Conservation (phyloP, 1,140 invertebrate species). For the Pentalonia nigronervosa region DNA sequence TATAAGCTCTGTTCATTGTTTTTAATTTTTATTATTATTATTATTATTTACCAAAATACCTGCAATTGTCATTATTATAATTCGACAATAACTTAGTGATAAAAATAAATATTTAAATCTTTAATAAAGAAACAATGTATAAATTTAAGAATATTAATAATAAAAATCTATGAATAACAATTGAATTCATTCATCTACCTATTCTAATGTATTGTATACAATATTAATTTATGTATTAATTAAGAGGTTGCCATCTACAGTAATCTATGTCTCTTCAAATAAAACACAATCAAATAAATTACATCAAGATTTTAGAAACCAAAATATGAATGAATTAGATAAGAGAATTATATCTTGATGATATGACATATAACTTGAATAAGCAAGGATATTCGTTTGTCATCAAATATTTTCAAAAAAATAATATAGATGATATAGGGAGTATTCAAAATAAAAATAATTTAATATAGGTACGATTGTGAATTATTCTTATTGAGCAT, state of each 20-base stretch:
- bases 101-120: background rate
- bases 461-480: background rate
- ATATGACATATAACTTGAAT: background rate
- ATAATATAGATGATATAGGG: background rate
- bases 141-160: background rate
- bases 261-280: background rate
- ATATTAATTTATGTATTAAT: background rate
- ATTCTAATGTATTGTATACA: background rate
- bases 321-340: background rate
- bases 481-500: background rate
- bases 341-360: too few species aligned
- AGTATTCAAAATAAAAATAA: background rate
- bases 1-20: background rate
- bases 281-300: background rate
- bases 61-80: background rate
- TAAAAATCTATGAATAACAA: background rate
- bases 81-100: background rate
- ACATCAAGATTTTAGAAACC: too few species aligned
- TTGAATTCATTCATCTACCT: background rate
- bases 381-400: background rate
- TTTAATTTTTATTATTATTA: background rate
- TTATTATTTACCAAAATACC: background rate
- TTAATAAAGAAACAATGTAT: background rate
- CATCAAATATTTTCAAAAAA: background rate
- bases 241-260: background rate